Evolutionary conservation across 1,140 invertebrate species (phyloP).

Genomic region (Tetramorium simillimum): DNA sequence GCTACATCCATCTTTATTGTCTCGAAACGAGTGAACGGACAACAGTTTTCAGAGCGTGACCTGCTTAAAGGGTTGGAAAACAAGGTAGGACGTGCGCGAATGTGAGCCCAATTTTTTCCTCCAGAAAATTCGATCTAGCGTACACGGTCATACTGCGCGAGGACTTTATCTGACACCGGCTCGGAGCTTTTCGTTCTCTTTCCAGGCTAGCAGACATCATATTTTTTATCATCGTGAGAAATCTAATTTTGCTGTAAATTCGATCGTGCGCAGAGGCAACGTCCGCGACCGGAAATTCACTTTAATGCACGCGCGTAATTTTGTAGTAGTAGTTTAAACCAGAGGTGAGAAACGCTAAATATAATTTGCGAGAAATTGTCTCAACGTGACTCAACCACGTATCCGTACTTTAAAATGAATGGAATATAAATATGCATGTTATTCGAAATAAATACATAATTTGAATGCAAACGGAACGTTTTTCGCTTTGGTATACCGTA

Average conservation of each 20-base stretch:
- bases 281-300: constrained; percentile 47
- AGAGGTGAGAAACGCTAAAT: constrained; percentile 42
- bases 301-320: constrained; percentile 53
- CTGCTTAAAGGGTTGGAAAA: constrained; percentile 71
- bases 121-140: constrained; percentile 52
- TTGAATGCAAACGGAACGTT: neutral
- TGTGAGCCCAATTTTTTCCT: constrained; percentile 67
- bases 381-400: constrained; percentile 9
- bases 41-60: constrained; percentile 23
- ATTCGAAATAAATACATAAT: constrained; percentile 38
- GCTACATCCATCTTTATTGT: constrained; percentile 15
- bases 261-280: constrained; percentile 44
- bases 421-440: constrained; percentile 25
- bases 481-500: neutral
- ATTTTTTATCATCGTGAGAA: constrained; percentile 46
- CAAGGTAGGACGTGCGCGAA: constrained; percentile 51
- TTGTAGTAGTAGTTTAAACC: constrained; percentile 38
- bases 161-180: constrained; percentile 21
- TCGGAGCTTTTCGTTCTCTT: constrained; percentile 19
- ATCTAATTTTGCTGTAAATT: constrained; percentile 54
- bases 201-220: constrained; percentile 29
- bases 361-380: constrained; percentile 59
- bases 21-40: neutral
- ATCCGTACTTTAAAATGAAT: constrained; percentile 49
- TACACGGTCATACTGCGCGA: neutral